phyloP scores from a whole-genome alignment of 92 coral and sea anemone species.

The Umimayanthus chanpuru region DNA sequence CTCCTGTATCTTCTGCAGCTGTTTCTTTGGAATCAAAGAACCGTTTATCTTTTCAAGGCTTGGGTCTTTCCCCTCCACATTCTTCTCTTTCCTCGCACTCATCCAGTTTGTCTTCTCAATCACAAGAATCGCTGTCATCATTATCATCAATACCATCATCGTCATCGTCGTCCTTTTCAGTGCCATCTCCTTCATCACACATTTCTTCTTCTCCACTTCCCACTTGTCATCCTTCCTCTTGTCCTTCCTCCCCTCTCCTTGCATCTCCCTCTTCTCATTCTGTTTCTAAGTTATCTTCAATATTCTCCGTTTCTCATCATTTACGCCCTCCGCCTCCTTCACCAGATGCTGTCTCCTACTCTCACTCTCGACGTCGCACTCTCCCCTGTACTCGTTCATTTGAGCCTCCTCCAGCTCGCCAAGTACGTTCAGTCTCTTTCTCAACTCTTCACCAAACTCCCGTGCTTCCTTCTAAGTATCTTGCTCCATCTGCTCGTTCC shows the following conservation, averaged over 20 bases:
- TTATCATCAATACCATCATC: background rate
- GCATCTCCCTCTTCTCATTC: background rate
- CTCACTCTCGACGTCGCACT: background rate
- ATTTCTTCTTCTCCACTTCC: background rate
- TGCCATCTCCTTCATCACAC: background rate
- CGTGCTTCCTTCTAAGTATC: background rate
- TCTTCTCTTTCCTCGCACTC: slow-evolving; percentile 5
- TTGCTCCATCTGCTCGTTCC: background rate
- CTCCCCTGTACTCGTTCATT: background rate
- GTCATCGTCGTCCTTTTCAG: background rate
- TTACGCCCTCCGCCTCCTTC: background rate
- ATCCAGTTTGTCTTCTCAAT: background rate
- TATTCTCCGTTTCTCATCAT: too few relatives aligned
- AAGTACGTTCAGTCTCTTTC: background rate
- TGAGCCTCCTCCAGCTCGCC: background rate
- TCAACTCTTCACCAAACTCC: background rate
- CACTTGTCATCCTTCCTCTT: background rate
- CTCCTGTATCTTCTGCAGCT: background rate
- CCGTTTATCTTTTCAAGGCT: background rate
- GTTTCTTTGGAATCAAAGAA: background rate
- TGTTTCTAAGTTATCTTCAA: background rate
- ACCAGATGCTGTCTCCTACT: background rate
- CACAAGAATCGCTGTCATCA: background rate
- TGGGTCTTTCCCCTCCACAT: background rate
- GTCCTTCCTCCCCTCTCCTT: background rate